A percentile compares a stretch with the other conserved stretches of the same genome.
phyloP scores from a whole-genome alignment of 2,113 vertebrate species.

The Anas platyrhynchos region DNA sequence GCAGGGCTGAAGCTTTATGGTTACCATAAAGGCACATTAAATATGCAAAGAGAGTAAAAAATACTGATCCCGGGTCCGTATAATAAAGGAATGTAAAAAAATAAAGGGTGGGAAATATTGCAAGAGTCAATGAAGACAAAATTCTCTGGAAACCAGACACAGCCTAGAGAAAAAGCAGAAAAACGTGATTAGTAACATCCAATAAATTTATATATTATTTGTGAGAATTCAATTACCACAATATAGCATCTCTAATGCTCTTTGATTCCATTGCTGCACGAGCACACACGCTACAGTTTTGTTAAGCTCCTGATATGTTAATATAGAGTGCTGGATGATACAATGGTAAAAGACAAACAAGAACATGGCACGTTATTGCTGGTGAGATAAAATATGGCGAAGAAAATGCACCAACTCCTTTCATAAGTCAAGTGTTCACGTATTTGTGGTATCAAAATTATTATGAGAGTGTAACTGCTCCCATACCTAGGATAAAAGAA shows the following conservation, averaged over 20 bases:
- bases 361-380: background rate
- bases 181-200: constrained; percentile 9
- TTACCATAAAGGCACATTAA: constrained; percentile 95
- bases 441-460: background rate
- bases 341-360: background rate
- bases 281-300: background rate
- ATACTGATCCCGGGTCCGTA: constrained; percentile 92
- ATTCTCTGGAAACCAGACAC: constrained; percentile 83
- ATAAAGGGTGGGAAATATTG: constrained; percentile 91
- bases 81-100: constrained; percentile 99
- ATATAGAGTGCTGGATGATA: background rate
- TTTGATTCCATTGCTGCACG: background rate
- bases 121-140: constrained; percentile 86
- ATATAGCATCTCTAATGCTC: background rate
- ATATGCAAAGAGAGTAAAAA: constrained; percentile 95
- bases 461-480: background rate
- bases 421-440: background rate
- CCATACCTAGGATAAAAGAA: background rate
- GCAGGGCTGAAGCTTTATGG: constrained; percentile 89
- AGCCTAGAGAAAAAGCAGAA: constrained; percentile 73
- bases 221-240: background rate
- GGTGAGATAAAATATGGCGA: background rate
- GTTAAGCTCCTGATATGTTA: background rate
- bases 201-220: background rate
- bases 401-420: background rate